Conservation (phyloP, 2,797 vertebrate genomes). For the Rhinichthys osculus region DNA sequence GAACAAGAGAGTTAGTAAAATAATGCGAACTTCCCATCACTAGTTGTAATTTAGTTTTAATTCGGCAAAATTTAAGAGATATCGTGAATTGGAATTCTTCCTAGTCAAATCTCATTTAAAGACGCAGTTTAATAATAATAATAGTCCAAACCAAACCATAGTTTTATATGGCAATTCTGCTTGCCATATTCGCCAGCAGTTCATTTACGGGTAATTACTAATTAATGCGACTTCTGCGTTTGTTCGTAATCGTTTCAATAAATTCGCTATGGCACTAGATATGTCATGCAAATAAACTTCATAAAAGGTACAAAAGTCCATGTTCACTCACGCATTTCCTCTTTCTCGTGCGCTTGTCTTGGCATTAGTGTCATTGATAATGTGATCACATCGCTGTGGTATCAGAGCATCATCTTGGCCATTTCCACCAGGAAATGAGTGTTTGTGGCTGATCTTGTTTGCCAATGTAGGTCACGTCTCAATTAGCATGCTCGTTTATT, state of each 20-base stretch:
- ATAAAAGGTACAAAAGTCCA: background rate
- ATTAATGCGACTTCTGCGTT: conserved; percentile 13
- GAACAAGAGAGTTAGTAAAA: no score
- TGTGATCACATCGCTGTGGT: conserved; percentile 70
- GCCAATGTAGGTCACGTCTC: conserved; percentile 62
- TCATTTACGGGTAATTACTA: conserved; percentile 13
- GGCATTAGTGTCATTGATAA: conserved; percentile 44
- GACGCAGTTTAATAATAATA: background rate
- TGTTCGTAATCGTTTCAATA: conserved; percentile 25
- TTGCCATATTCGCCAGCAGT: background rate
- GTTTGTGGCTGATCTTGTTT: conserved; percentile 68
- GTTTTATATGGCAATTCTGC: background rate
- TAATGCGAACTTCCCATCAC: no score
- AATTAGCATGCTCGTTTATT: conserved; percentile 43
- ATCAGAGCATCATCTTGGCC: conserved; percentile 55
- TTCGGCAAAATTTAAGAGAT: no score
- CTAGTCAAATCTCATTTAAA: background rate
- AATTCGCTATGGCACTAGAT: conserved; percentile 14
- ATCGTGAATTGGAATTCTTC: no score
- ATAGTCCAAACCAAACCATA: no score
- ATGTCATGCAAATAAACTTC: background rate
- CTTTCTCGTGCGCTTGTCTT: background rate
- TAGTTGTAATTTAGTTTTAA: no score
- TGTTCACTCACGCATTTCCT: background rate
- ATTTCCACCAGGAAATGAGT: conserved; percentile 72